A percentile compares a stretch with the other conserved stretches of the same genome.
phyloP scores from a whole-genome alignment of 2,888 invertebrate species.

The Caenorhabditis sp. region DNA sequence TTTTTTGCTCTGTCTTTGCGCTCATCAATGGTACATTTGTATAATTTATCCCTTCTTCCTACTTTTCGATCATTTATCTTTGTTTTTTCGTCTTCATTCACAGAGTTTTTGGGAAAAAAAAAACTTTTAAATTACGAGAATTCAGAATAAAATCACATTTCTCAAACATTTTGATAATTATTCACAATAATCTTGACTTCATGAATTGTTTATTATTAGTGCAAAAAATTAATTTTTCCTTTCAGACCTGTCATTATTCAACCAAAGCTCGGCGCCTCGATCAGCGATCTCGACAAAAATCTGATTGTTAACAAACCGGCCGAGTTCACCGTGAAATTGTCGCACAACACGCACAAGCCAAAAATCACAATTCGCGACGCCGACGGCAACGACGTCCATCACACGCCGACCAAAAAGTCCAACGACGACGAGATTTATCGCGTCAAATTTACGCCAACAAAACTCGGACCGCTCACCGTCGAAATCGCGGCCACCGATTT shows the following conservation, averaged over 20 bases:
- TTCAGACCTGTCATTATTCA: conserved; percentile 26
- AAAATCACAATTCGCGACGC: conserved; percentile 47
- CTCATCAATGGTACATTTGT: too few relatives aligned
- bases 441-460: conserved; percentile 56
- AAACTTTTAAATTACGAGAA: too few relatives aligned
- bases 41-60: too few relatives aligned
- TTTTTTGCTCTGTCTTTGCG: too few relatives aligned
- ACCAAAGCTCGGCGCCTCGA: conserved; percentile 14
- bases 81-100: too few relatives aligned
- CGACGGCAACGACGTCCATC: conserved; percentile 48
- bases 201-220: too few relatives aligned
- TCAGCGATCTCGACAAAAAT: conserved; percentile 43
- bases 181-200: too few relatives aligned
- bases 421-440: conserved; percentile 26
- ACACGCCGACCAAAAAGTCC: conserved; percentile 28
- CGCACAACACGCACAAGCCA: conserved; percentile 42
- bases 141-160: background rate
- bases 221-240: too few relatives aligned
- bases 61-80: too few relatives aligned
- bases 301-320: conserved; percentile 38
- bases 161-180: too few relatives aligned
- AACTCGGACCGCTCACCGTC: conserved; percentile 49
- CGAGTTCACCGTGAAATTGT: conserved; percentile 35
- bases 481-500: conserved; percentile 29
- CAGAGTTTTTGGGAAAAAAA: too few relatives aligned